Percentiles rank a stretch among this genome's conserved stretches.
Evolutionary conservation across 2,888 invertebrate species (phyloP).

Genomic region (Eristalis tenax): DNA sequence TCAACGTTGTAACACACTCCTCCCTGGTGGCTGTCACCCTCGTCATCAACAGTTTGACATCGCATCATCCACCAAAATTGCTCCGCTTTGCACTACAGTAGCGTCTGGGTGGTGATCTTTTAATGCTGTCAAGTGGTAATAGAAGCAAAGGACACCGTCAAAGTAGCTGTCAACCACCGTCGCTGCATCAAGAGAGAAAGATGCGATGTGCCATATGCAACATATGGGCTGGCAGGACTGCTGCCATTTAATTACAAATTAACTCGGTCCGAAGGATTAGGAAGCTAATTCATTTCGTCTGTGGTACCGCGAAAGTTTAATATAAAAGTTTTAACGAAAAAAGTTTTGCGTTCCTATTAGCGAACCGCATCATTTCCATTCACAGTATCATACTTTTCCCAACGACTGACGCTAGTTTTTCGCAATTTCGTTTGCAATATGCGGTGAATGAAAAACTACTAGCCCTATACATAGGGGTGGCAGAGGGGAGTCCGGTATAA

Average conservation of each 20-base stretch:
- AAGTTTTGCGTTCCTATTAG: constrained; percentile 67
- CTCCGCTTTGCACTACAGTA: constrained; percentile 24
- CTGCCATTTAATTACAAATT: constrained; percentile 73
- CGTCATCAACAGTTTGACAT: constrained; percentile 61
- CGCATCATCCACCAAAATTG: constrained; percentile 62
- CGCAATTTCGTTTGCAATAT: constrained; percentile 70
- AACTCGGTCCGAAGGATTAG: constrained; percentile 66
- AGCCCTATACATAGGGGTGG: background rate
- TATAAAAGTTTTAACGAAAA: constrained; percentile 72
- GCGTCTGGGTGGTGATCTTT: constrained; percentile 32
- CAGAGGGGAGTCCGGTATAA: background rate
- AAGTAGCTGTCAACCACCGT: constrained; percentile 62
- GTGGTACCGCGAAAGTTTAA: constrained; percentile 57
- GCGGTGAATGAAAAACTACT: constrained; percentile 61
- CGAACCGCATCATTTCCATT: constrained; percentile 69
- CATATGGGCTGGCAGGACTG: constrained; percentile 66
- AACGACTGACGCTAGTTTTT: constrained; percentile 56
- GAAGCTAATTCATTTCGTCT: constrained; percentile 65
- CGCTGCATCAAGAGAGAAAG: constrained; percentile 19
- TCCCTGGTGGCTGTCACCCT: constrained; percentile 49
- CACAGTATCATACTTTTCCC: constrained; percentile 49
- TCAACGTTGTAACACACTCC: constrained; percentile 60
- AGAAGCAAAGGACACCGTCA: constrained; percentile 52
- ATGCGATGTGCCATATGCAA: constrained; percentile 53
- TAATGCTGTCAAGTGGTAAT: constrained; percentile 58